Base-by-base conservation (phyloP, 2,888 invertebrate genomes). In the Latrodectus elegans region DNA sequence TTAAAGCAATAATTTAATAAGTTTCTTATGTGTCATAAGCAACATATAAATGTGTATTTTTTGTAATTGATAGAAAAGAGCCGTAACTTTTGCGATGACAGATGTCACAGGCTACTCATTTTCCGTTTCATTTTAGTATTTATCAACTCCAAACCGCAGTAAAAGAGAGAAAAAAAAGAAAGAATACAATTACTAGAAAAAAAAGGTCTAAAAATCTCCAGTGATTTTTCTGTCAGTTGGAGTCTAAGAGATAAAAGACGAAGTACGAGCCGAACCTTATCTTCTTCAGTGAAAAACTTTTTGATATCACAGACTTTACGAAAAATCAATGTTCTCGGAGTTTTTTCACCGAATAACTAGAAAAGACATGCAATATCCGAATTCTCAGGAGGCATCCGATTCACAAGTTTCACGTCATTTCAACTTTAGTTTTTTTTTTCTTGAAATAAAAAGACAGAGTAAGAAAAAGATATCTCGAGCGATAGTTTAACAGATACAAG, bases 381-480 rank as follows among this genome's bases (percentile, higher is more conserved):
- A 72, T 86, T 86, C 81, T 60, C 76, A 22, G 22, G 64, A 51
- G 86, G 81, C 65, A 67, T 51, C 53, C 53, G 76, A 81, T 81
- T 86, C 81, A 79, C 70, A 65, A 52, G 84, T 84, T 84, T 78
- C 55, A 77, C 73, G 72, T 84, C 84, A 65, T 84, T 84, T 84
- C 77, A 76, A 77, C 38, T 84, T 84, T 84, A 73, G n/a, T 73
- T 52, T 73, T 73, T 73, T 73, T 38, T 38, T 1, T 22, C 10
- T n/a, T 60, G 12, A 60, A n/a, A 60, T 60, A 60, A 60, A 60
- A 38, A 6, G 38, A 38, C 38, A 6, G 38, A 38, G 38, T 3
- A 38, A 38, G 38, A 38, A 38, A 22, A 38, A 38, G 38, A 38
- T 38, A 38, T 38, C 38, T 38, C 38, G 38, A 6, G 6, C 38